Conservation (phyloP, 2,113 vertebrate species). For the Cranoglanis bouderius region DNA sequence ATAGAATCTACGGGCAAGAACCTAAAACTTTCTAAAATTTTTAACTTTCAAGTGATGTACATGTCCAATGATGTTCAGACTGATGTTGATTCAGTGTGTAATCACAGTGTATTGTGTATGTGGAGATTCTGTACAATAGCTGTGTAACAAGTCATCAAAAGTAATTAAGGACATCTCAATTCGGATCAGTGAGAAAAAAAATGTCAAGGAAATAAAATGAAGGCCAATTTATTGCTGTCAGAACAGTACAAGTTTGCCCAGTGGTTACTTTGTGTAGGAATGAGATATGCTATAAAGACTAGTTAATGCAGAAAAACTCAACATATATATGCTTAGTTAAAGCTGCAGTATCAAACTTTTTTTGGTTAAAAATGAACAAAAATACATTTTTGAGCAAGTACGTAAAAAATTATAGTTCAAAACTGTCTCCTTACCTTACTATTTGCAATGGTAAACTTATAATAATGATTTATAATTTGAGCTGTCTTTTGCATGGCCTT, state of each 20-base stretch:
- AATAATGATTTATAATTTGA: too few species aligned
- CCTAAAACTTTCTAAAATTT: background rate
- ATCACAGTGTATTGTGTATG: background rate
- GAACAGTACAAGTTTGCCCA: background rate
- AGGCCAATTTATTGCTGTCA: background rate
- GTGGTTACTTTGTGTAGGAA: background rate
- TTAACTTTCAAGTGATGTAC: background rate
- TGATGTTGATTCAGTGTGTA: background rate
- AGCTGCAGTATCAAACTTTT: too few species aligned
- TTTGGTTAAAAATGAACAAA: too few species aligned
- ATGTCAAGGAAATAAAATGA: background rate
- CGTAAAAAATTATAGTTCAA: too few species aligned
- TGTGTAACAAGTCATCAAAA: background rate
- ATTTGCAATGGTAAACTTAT: too few species aligned
- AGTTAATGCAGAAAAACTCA: constrained; percentile 1
- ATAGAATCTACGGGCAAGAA: too few species aligned
- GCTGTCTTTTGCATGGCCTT: too few species aligned
- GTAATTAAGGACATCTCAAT: background rate
- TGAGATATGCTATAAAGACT: background rate
- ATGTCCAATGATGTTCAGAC: background rate
- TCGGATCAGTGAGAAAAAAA: background rate
- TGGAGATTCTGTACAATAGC: background rate
- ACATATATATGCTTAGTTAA: background rate
- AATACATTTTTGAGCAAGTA: too few species aligned
- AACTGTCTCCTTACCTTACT: too few species aligned